Percentiles rank a stretch among this genome's conserved stretches.
phyloP scores from a whole-genome alignment of 2,113 vertebrate species.

The Grus americana region DNA sequence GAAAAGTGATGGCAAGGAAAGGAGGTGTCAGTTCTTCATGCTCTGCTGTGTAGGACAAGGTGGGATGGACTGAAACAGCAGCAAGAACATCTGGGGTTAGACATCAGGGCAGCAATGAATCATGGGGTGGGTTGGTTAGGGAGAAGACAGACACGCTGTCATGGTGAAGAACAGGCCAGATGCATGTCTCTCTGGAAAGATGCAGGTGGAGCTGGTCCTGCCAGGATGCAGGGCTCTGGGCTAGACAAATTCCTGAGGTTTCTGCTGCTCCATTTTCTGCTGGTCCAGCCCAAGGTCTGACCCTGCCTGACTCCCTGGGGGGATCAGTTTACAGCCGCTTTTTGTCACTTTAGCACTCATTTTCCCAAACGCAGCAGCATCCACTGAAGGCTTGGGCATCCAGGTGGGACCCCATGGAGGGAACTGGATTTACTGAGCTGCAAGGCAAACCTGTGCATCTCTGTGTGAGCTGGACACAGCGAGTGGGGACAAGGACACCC shows the following conservation, averaged over 20 bases:
- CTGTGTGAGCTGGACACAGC: accelerated
- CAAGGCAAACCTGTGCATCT: neutral
- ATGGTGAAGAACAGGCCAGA: neutral
- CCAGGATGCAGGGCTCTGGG: neutral
- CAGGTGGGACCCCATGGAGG: neutral
- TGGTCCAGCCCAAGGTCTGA: neutral
- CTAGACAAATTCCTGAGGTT: neutral
- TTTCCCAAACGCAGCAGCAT: neutral
- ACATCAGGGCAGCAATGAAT: neutral
- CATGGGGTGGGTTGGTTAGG: accelerated
- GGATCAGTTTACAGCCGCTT: neutral
- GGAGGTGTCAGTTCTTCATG: neutral
- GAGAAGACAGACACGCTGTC: accelerated
- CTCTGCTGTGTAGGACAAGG: neutral
- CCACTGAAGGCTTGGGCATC: accelerated
- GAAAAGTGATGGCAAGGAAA: neutral
- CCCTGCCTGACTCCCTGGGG: neutral
- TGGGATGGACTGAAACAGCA: neutral
- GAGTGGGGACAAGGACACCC: neutral
- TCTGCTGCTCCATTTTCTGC: neutral
- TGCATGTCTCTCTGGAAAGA: neutral
- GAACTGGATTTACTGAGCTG: neutral
- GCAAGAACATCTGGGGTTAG: neutral
- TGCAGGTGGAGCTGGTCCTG: neutral
- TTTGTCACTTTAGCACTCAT: neutral